These are phyloP conservation scores for Anableps anableps DNA, from an alignment of 2,797 vertebrate species.

Conservation along the genomic window DNA sequence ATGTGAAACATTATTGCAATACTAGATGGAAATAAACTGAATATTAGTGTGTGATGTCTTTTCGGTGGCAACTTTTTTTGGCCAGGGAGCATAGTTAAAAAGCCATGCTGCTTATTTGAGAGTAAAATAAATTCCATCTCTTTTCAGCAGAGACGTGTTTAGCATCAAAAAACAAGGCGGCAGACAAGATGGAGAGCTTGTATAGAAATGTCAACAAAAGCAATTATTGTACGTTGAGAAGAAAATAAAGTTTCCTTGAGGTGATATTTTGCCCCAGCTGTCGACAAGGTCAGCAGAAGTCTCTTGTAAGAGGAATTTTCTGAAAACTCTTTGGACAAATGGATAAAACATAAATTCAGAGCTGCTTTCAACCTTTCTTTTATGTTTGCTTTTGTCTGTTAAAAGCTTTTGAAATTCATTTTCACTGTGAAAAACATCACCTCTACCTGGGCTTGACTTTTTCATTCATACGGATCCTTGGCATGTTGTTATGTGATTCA, in stretches of 20 bases:
- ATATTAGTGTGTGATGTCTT: not conserved
- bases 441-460: not conserved
- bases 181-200: conserved; percentile 32
- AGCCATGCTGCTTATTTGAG: conserved; percentile 7
- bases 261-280: conserved; percentile 28
- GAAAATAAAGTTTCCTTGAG: not conserved
- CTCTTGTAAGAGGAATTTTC: conserved; percentile 1
- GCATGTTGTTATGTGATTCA: not conserved
- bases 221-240: conserved; percentile 32
- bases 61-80: not conserved
- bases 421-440: not conserved
- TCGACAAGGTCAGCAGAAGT: conserved; percentile 21
- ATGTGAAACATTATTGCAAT: not conserved
- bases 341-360: not conserved
- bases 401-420: conserved; percentile 19
- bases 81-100: not conserved
- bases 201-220: conserved; percentile 48
- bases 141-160: conserved; percentile 18
- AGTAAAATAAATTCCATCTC: not conserved
- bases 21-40: not conserved
- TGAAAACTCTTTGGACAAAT: conserved; percentile 1
- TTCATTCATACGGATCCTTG: not conserved
- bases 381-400: conserved; percentile 11
- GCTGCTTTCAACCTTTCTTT: conserved; percentile 2
- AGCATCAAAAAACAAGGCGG: conserved; percentile 37